A percentile compares a stretch with the other conserved stretches of the same genome.
These are phyloP conservation scores for Lepidurus apus DNA, from an alignment of 1,140 invertebrate genomes.

Conservation along the genomic window DNA sequence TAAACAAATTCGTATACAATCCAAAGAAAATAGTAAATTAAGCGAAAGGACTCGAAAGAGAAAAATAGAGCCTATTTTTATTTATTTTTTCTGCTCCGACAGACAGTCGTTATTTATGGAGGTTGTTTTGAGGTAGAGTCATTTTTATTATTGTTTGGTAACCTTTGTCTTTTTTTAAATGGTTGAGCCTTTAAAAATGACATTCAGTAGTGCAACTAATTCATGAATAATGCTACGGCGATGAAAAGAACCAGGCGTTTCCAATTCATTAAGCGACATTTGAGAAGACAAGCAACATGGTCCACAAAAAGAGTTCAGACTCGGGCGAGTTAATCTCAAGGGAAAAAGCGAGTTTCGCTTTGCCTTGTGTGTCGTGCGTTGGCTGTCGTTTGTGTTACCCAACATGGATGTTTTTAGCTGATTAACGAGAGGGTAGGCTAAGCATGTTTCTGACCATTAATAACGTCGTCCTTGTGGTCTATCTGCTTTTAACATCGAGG, in stretches of 20 bases:
- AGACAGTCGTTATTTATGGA: no score
- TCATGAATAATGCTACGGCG: slow-evolving; percentile 5
- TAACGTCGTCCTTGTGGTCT: slow-evolving; percentile 21
- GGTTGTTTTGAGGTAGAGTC: no score
- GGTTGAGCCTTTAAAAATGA: neutral
- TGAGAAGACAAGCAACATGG: neutral
- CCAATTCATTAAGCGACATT: slow-evolving; percentile 15
- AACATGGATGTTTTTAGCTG: neutral
- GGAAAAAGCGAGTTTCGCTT: neutral
- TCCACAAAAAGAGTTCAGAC: neutral
- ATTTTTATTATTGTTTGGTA: no score
- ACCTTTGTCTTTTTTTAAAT: no score
- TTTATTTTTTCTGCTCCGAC: no score
- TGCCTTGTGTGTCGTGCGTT: no score
- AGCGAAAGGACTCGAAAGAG: no score
- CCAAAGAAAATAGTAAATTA: no score
- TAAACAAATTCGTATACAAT: no score
- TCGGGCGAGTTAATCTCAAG: neutral
- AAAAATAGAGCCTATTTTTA: no score
- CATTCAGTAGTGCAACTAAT: neutral
- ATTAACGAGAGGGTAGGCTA: slow-evolving; percentile 13
- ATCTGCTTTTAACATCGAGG: neutral
- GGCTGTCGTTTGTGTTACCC: no score
- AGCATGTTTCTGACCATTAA: slow-evolving; percentile 9
- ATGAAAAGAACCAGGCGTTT: neutral